Conservation (phyloP, 2,888 invertebrate species). For the Hybos culiciformis region DNA sequence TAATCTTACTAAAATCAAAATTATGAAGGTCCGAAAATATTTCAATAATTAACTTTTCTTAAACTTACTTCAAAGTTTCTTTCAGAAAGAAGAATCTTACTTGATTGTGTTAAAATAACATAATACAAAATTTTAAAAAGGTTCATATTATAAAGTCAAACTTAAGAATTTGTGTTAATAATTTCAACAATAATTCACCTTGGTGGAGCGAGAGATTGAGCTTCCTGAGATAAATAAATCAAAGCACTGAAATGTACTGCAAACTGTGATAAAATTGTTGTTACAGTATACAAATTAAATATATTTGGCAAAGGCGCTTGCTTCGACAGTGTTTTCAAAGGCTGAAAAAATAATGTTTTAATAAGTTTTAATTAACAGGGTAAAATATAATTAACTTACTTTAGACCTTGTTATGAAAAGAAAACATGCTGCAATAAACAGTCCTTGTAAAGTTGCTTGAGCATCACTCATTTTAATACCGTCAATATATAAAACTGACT, state of each 20-base stretch:
- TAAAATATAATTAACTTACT: constrained; percentile 39
- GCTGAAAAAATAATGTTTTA: constrained; percentile 43
- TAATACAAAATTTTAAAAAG: too few relatives aligned
- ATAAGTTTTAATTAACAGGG: not conserved
- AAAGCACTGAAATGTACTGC: constrained; percentile 86
- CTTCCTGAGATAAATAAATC: constrained; percentile 75
- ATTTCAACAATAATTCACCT: constrained; percentile 36
- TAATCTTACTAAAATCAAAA: too few relatives aligned
- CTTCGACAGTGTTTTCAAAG: constrained; percentile 80
- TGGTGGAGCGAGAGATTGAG: constrained; percentile 54
- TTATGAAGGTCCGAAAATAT: too few relatives aligned
- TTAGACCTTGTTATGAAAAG: constrained; percentile 96
- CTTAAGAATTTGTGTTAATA: constrained; percentile 1
- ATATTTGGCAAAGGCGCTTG: constrained; percentile 95
- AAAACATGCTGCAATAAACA: constrained; percentile 92
- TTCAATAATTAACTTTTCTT: too few relatives aligned
- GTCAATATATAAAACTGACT: constrained; percentile 94
- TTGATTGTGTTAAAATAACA: too few relatives aligned
- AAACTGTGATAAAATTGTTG: constrained; percentile 91
- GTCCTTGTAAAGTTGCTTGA: constrained; percentile 94
- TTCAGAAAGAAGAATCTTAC: too few relatives aligned
- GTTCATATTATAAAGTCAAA: too few relatives aligned
- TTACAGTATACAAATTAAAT: constrained; percentile 92
- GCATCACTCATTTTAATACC: constrained; percentile 96
- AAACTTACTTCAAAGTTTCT: too few relatives aligned